Conservation (phyloP, 2,888 invertebrate genomes). For the Marasmarcha lunaedactyla region DNA sequence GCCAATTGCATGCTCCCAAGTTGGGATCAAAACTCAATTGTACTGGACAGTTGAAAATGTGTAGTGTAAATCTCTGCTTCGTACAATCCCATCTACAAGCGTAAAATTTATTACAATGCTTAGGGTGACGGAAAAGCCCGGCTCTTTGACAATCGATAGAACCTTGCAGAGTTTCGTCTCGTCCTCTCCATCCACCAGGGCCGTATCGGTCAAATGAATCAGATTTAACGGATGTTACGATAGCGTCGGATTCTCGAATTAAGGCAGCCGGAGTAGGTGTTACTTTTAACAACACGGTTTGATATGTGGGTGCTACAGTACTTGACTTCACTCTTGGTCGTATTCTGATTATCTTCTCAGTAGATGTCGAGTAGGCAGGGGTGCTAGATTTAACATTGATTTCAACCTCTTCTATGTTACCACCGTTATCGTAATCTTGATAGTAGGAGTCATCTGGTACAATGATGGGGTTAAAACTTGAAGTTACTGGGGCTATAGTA, state of each 20-base stretch:
- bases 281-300: constrained; percentile 44
- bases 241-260: constrained; percentile 22
- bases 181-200: constrained; percentile 71
- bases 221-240: constrained; percentile 35
- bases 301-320: constrained; percentile 52
- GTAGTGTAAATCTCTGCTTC: constrained; percentile 79
- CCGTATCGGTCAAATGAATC: constrained; percentile 72
- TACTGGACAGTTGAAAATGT: constrained; percentile 83
- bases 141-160: constrained; percentile 72
- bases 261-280: constrained; percentile 31
- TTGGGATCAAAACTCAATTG: constrained; percentile 81
- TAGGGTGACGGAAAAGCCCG: constrained; percentile 77
- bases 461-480: constrained; percentile 58
- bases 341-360: constrained; percentile 37
- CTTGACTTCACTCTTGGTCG: constrained; percentile 45
- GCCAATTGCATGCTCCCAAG: constrained; percentile 86
- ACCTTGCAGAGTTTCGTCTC: constrained; percentile 72
- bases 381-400: constrained; percentile 35
- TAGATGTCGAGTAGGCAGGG: constrained; percentile 24
- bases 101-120: constrained; percentile 85
- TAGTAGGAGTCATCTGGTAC: constrained; percentile 62
- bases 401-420: constrained; percentile 29
- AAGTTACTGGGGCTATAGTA: constrained; percentile 35
- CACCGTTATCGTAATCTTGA: constrained; percentile 47
- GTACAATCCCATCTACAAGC: constrained; percentile 84